These are phyloP conservation scores for Equus przewalskii DNA, from an alignment of 2,113 vertebrate genomes.

Conservation along the genomic window DNA sequence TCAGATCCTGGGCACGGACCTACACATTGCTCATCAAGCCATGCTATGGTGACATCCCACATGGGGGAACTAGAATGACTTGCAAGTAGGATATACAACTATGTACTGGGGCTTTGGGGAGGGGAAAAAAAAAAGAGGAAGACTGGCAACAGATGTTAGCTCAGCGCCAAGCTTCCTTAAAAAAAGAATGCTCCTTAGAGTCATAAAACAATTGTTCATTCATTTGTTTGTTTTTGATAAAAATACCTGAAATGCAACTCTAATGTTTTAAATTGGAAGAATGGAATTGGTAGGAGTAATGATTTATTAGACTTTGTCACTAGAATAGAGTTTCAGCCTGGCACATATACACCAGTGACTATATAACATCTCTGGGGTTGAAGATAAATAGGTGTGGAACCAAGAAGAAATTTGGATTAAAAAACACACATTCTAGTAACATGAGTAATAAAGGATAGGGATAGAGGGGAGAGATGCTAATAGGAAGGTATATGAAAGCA, in stretches of 20 bases:
- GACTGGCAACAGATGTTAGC: too few species aligned
- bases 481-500: constrained; percentile 47
- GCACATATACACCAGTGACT: not conserved
- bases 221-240: not conserved
- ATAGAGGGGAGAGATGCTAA: not conserved
- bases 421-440: not conserved
- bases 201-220: constrained; percentile 18
- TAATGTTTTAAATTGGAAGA: constrained; percentile 38
- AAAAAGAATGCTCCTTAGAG: not conserved
- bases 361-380: not conserved
- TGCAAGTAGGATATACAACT: too few species aligned
- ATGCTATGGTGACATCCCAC: too few species aligned
- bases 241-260: constrained; percentile 49
- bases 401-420: constrained; percentile 44
- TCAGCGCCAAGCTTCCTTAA: too few species aligned
- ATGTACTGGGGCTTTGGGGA: too few species aligned
- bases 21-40: too few species aligned
- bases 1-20: too few species aligned
- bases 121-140: too few species aligned
- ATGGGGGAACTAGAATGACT: too few species aligned
- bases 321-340: constrained; percentile 48
- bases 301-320: constrained; percentile 49
- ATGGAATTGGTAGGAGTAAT: not conserved
- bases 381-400: constrained; percentile 41
- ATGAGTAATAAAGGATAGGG: not conserved